These are phyloP conservation scores for Dioctria rufipes DNA, from an alignment of 2,888 invertebrate genomes.

Conservation along the genomic window DNA sequence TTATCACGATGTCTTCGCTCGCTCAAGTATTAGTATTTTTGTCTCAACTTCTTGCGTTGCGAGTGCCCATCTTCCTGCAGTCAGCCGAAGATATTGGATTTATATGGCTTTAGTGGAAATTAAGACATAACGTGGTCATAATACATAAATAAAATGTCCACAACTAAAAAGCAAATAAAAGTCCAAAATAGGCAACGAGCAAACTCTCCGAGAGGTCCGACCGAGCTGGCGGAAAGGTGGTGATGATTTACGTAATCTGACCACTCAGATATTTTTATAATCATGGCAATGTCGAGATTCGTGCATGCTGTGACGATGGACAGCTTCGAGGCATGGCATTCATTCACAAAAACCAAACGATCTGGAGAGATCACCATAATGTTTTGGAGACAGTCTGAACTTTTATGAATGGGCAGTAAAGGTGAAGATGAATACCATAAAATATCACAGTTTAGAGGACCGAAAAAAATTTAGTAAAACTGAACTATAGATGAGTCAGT, in stretches of 20 bases:
- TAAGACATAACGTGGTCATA: background rate
- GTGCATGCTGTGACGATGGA: background rate
- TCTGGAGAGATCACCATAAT: background rate
- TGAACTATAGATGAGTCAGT: too few relatives aligned
- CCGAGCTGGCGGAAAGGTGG: background rate
- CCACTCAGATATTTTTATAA: background rate
- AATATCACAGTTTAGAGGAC: too few relatives aligned
- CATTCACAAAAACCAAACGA: background rate
- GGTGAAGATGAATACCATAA: too few relatives aligned
- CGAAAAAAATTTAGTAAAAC: too few relatives aligned
- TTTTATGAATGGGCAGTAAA: too few relatives aligned
- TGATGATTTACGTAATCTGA: background rate
- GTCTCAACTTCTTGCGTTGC: background rate
- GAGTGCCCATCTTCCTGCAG: background rate
- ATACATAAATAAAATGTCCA: background rate
- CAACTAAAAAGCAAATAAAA: background rate
- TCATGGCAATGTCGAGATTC: background rate
- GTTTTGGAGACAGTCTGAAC: too few relatives aligned
- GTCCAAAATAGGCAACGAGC: background rate
- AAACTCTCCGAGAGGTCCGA: background rate
- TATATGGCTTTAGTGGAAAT: background rate
- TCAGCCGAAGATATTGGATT: background rate
- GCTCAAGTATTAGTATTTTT: background rate
- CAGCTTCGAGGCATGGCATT: background rate
- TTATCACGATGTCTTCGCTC: background rate